These are phyloP conservation scores for Terrapene triunguis DNA, from an alignment of 2,113 vertebrate species.

Conservation along the genomic window DNA sequence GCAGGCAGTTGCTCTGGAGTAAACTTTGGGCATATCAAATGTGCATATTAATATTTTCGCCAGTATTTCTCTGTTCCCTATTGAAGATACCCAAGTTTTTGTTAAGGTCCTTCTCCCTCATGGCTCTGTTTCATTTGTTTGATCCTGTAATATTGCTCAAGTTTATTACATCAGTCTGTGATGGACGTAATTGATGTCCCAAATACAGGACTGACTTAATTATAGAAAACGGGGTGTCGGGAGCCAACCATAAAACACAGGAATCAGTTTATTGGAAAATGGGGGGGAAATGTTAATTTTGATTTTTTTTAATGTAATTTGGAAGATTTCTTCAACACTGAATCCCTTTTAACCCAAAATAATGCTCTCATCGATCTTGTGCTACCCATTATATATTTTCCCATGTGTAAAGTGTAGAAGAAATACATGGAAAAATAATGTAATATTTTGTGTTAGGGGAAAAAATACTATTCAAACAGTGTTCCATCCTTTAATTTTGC, in stretches of 20 bases:
- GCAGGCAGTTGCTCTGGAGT: background rate
- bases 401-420: background rate
- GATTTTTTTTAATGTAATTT: background rate
- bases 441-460: background rate
- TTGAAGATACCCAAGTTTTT: background rate
- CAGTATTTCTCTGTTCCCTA: background rate
- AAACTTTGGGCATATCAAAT: background rate
- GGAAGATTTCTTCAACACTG: background rate
- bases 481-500: background rate
- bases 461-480: background rate
- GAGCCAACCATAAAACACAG: background rate
- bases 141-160: background rate
- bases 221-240: background rate
- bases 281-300: background rate
- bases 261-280: background rate
- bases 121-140: background rate
- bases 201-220: background rate
- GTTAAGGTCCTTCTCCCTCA: background rate
- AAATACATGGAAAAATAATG: background rate
- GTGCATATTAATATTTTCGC: background rate
- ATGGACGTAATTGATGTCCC: background rate
- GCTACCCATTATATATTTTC: background rate
- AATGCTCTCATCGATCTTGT: background rate
- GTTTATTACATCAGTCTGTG: background rate
- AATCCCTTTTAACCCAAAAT: background rate